phyloP scores from a whole-genome alignment of 2,888 invertebrate species.

The Oscheius sp. region DNA sequence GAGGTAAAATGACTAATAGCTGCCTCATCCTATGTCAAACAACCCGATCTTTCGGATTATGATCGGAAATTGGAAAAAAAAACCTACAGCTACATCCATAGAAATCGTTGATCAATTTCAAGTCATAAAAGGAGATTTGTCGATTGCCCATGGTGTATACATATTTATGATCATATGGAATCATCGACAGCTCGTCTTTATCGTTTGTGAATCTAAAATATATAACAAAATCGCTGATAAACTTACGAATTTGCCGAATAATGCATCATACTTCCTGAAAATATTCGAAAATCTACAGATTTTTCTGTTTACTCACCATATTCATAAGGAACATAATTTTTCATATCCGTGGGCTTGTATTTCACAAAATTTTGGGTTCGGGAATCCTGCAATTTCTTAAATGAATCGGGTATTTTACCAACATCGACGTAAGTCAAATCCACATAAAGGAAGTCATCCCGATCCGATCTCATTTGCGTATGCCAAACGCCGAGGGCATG shows the following conservation, averaged over 20 bases:
- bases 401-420: neutral
- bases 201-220: constrained; percentile 19
- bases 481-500: constrained; percentile 53
- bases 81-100: constrained; percentile 31
- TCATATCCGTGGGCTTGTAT: constrained; percentile 17
- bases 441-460: constrained; percentile 47
- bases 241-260: constrained; percentile 43
- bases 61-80: neutral
- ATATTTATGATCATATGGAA: constrained; percentile 32
- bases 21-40: too few species aligned
- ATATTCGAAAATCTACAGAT: neutral
- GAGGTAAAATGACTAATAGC: too few species aligned
- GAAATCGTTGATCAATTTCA: constrained; percentile 31
- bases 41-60: too few species aligned
- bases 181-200: constrained; percentile 28
- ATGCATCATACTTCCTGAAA: constrained; percentile 48
- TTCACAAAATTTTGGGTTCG: constrained; percentile 30
- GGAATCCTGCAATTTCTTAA: neutral
- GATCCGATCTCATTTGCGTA: constrained; percentile 52
- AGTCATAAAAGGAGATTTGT: constrained; percentile 35
- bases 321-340: constrained; percentile 27
- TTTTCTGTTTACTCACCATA: neutral
- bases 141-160: constrained; percentile 38
- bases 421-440: constrained; percentile 45
- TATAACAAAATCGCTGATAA: neutral